Percentiles rank a stretch among this genome's conserved stretches.
Evolutionary conservation across 2,113 vertebrate genomes (phyloP).

Genomic region (Chloebia gouldiae): DNA sequence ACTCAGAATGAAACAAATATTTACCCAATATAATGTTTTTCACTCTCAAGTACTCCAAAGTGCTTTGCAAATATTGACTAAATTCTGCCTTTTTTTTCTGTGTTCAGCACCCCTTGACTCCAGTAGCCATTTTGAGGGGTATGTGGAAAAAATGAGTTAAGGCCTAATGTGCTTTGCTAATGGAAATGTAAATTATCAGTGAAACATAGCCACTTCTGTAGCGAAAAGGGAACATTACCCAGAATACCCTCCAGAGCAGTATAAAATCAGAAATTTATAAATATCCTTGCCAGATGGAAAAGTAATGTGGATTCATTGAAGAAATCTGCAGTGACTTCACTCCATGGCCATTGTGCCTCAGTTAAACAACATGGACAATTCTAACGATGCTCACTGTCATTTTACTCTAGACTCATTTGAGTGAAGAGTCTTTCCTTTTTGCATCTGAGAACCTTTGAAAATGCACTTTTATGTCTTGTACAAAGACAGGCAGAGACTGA

Average conservation of each 20-base stretch:
- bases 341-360: not conserved
- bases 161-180: not conserved
- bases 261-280: not conserved
- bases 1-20: conserved; percentile 8
- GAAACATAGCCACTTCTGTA: not conserved
- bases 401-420: not conserved
- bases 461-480: not conserved
- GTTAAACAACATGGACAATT: not conserved
- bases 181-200: not conserved
- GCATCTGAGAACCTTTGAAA: not conserved
- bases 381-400: not conserved
- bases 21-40: conserved; percentile 12
- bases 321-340: not conserved
- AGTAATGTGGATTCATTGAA: not conserved
- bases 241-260: not conserved
- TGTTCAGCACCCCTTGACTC: not conserved
- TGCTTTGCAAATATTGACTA: conserved; percentile 34
- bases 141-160: not conserved
- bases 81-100: not conserved
- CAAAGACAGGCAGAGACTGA: not conserved
- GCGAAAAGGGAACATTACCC: not conserved
- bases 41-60: conserved; percentile 7
- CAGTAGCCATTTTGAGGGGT: not conserved
- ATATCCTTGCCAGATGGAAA: not conserved
- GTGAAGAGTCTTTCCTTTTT: not conserved